Evolutionary conservation across 1,140 invertebrate species (phyloP).

Genomic region (Drosophila pachea): DNA sequence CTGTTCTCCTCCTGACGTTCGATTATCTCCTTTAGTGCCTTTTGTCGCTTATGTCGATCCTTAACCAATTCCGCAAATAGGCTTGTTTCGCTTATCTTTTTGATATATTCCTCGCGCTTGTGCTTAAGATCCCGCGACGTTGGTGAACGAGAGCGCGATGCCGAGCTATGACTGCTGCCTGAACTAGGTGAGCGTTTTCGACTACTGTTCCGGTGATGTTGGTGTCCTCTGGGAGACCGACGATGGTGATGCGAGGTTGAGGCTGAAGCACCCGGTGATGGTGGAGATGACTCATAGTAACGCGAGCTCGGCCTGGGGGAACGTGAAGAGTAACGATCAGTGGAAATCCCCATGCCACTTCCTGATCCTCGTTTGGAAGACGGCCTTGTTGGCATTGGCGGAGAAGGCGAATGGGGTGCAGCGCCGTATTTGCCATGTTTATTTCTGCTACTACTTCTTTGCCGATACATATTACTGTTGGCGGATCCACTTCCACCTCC

Average conservation of each 20-base stretch:
- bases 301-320: slow-evolving; percentile 61
- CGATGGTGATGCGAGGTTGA: slow-evolving; percentile 65
- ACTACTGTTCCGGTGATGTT: slow-evolving; percentile 52
- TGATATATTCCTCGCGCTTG: slow-evolving; percentile 81
- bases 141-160: slow-evolving; percentile 59
- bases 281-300: slow-evolving; percentile 60
- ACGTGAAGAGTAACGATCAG: slow-evolving; percentile 59
- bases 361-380: slow-evolving; percentile 66
- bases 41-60: slow-evolving; percentile 88
- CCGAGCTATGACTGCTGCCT: slow-evolving; percentile 55
- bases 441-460: slow-evolving; percentile 52
- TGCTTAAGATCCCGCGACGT: slow-evolving; percentile 77
- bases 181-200: slow-evolving; percentile 65
- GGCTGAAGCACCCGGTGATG: slow-evolving; percentile 46
- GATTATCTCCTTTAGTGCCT: slow-evolving; percentile 82
- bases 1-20: slow-evolving; percentile 82
- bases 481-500: slow-evolving; percentile 33
- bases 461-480: slow-evolving; percentile 52
- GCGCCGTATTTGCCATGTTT: slow-evolving; percentile 60
- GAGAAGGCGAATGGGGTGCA: slow-evolving; percentile 50
- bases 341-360: slow-evolving; percentile 49
- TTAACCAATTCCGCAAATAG: slow-evolving; percentile 93
- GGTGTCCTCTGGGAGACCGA: slow-evolving; percentile 48
- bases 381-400: slow-evolving; percentile 57
- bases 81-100: slow-evolving; percentile 90